These are phyloP conservation scores for Lophius americanus DNA, from an alignment of 2,797 vertebrate species.

Conservation along the genomic window DNA sequence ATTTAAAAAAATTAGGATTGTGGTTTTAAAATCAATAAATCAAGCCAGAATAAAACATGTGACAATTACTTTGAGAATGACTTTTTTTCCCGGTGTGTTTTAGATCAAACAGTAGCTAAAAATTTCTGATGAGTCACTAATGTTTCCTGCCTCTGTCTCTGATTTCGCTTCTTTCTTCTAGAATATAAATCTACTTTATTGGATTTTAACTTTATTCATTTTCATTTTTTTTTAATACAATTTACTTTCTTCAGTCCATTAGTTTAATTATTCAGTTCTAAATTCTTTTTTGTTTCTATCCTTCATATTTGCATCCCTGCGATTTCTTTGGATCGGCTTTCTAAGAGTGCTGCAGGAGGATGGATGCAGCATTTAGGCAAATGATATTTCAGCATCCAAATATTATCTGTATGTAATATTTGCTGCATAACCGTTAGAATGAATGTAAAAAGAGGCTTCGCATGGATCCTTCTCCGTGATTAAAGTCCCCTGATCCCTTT, in stretches of 20 bases:
- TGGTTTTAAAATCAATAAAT: too few relatives aligned
- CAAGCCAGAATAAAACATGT: too few relatives aligned
- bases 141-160: background rate
- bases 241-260: too few relatives aligned
- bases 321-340: background rate
- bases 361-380: background rate
- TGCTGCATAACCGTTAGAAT: conserved; percentile 8
- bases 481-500: conserved; percentile 51
- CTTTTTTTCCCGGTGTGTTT: too few relatives aligned
- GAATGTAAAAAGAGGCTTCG: conserved; percentile 38
- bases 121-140: conserved; percentile 26
- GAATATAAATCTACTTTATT: conserved; percentile 13
- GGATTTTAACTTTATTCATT: background rate
- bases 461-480: conserved; percentile 10
- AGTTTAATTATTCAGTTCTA: too few relatives aligned
- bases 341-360: background rate
- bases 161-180: background rate
- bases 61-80: too few relatives aligned
- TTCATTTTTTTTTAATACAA: too few relatives aligned
- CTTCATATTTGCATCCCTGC: background rate
- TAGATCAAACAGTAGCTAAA: too few relatives aligned
- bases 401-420: background rate
- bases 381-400: background rate
- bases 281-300: background rate
- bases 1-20: too few relatives aligned